Conservation (phyloP, 2,113 vertebrate species). For the Narcine bancroftii region DNA sequence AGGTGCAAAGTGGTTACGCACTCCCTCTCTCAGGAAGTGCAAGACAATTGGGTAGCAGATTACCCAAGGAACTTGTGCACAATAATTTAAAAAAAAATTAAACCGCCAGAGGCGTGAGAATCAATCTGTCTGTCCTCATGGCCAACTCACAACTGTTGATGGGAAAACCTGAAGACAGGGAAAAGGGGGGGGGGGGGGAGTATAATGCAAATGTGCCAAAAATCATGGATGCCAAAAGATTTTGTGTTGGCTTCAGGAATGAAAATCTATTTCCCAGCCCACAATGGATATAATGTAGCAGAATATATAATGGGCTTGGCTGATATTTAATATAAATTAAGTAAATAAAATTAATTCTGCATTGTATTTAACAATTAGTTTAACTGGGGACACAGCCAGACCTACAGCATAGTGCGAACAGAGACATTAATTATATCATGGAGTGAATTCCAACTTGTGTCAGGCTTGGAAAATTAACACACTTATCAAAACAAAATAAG, state of each 20-base stretch:
- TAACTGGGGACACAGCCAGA: not conserved
- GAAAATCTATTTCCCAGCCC: not conserved
- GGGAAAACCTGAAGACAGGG: conserved; percentile 1
- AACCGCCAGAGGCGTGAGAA: conserved; percentile 17
- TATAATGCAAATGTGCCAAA: not conserved
- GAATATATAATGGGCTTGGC: not conserved
- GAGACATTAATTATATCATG: not conserved
- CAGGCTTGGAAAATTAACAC: not conserved
- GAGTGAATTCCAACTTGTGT: conserved; percentile 8
- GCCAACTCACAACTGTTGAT: not conserved
- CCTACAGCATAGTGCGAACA: not conserved
- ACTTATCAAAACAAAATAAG: conserved; percentile 15
- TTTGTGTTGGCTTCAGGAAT: conserved; percentile 5
- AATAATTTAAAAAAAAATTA: not conserved
- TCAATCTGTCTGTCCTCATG: conserved; percentile 3
- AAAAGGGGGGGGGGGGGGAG: not conserved
- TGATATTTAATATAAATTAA: not conserved
- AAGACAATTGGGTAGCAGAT: not conserved
- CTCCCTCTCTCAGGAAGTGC: not conserved
- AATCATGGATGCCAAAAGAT: not conserved
- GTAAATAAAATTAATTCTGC: not conserved
- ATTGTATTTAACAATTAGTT: not conserved
- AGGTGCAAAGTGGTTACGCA: not conserved
- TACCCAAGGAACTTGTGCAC: not conserved
- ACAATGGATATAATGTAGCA: not conserved